Evolutionary conservation across 2,888 invertebrate genomes (phyloP).

Genomic region (Eupeodes latifasciatus): DNA sequence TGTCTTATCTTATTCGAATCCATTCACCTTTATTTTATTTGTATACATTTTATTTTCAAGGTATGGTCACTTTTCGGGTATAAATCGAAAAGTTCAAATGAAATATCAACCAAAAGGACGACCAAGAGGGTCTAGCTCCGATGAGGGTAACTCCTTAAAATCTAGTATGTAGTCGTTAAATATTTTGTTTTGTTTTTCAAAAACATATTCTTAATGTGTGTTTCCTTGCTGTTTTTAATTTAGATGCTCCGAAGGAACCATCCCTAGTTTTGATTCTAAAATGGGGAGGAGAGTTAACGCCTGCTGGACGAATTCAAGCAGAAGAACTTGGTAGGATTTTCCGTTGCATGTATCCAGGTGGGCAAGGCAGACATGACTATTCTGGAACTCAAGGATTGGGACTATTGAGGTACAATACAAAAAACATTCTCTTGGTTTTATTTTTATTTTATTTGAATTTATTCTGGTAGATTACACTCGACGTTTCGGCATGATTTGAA

Average conservation of each 20-base stretch:
- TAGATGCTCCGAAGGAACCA: conserved; percentile 91
- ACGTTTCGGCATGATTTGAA: conserved; percentile 99
- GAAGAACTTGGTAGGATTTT: conserved; percentile 99
- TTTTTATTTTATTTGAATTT: background rate
- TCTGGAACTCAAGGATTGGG: conserved; percentile 98
- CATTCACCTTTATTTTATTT: background rate
- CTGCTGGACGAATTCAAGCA: conserved; percentile 98
- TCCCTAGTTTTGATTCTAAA: conserved; percentile 98
- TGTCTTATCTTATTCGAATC: too few relatives aligned
- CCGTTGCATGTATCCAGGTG: conserved; percentile 99
- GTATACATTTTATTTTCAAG: conserved; percentile 84
- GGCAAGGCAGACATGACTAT: conserved; percentile 96
- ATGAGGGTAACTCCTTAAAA: conserved; percentile 90
- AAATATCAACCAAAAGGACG: conserved; percentile 98
- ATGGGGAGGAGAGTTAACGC: conserved; percentile 99
- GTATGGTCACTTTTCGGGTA: conserved; percentile 99
- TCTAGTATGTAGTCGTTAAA: conserved; percentile 77
- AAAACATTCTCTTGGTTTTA: background rate
- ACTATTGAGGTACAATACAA: conserved; percentile 87
- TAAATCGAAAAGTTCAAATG: conserved; percentile 99
- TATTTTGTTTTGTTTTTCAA: background rate
- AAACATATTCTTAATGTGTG: background rate
- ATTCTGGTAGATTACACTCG: conserved; percentile 90
- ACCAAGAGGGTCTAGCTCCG: conserved; percentile 95
- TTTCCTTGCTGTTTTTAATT: conserved; percentile 84